These are phyloP conservation scores for Scatophagus argus DNA, from an alignment of 2,113 vertebrate genomes.

Conservation along the genomic window DNA sequence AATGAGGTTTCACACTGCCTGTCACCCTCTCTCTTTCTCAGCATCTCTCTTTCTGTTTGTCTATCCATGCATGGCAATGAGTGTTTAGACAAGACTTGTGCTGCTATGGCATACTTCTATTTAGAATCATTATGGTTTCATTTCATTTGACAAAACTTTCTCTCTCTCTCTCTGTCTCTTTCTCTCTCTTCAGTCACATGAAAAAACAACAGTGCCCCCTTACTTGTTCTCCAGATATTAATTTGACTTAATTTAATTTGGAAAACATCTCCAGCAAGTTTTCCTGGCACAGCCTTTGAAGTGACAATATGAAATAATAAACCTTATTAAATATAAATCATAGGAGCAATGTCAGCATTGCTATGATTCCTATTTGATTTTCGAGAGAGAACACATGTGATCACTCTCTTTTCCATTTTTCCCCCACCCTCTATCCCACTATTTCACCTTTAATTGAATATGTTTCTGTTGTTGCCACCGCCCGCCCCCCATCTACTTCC, in stretches of 20 bases:
- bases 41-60: slow-evolving; percentile 43
- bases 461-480: slow-evolving; percentile 81
- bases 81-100: slow-evolving; percentile 49
- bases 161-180: neutral
- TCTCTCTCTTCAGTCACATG: slow-evolving; percentile 44
- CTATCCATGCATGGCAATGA: slow-evolving; percentile 58
- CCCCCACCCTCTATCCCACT: slow-evolving; percentile 78
- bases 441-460: slow-evolving; percentile 86
- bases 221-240: slow-evolving; percentile 79
- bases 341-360: slow-evolving; percentile 79
- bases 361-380: slow-evolving; percentile 85
- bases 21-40: slow-evolving; percentile 14
- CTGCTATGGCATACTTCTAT: slow-evolving; percentile 59
- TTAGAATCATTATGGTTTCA: slow-evolving; percentile 57
- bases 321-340: slow-evolving; percentile 89
- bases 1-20: slow-evolving; percentile 34
- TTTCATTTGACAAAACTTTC: slow-evolving; percentile 61
- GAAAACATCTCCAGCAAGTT: slow-evolving; percentile 84
- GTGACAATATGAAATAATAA: slow-evolving; percentile 89
- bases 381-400: slow-evolving; percentile 83
- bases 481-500: slow-evolving; percentile 79
- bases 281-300: slow-evolving; percentile 84
- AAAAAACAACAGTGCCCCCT: slow-evolving; percentile 67
- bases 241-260: slow-evolving; percentile 85
- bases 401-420: slow-evolving; percentile 78